These are phyloP conservation scores for Cheilosia pagana DNA, from an alignment of 2,888 invertebrate species.

Conservation along the genomic window DNA sequence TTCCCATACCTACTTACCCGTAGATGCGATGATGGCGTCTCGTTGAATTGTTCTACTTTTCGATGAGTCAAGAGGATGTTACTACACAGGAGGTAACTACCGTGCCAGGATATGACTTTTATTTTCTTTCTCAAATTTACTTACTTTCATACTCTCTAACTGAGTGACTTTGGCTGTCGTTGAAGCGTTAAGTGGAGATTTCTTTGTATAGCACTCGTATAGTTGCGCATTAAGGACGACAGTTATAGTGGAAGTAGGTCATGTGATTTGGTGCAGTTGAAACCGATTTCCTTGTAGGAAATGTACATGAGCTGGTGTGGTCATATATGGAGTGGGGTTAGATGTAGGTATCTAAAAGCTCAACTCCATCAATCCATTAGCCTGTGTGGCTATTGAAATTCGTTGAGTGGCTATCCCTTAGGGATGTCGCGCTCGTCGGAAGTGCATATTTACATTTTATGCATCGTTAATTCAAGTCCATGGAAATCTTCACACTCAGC, in stretches of 20 bases:
- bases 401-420: too few relatives aligned
- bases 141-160: slow-evolving; percentile 1
- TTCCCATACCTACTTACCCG: slow-evolving; percentile 36
- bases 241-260: slow-evolving; percentile 53
- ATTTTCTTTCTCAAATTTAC: slow-evolving; percentile 21
- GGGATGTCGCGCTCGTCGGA: too few relatives aligned
- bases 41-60: slow-evolving; percentile 26
- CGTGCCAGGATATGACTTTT: slow-evolving; percentile 38
- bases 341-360: too few relatives aligned
- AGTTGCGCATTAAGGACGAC: slow-evolving; percentile 33
- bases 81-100: neutral
- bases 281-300: slow-evolving; percentile 13
- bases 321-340: too few relatives aligned
- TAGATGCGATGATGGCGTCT: slow-evolving; percentile 34
- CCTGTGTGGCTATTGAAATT: too few relatives aligned
- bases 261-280: slow-evolving; percentile 45
- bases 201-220: slow-evolving; percentile 10
- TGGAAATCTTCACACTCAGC: too few relatives aligned
- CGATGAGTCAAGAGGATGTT: slow-evolving; percentile 25
- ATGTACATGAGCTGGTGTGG: neutral
- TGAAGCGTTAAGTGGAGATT: slow-evolving; percentile 53
- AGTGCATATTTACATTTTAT: too few relatives aligned
- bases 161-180: slow-evolving; percentile 49
- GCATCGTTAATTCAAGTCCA: too few relatives aligned
- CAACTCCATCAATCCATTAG: too few relatives aligned